Evolutionary conservation across 1,140 invertebrate species (phyloP), one percentile per base, ranked within the genome.

Genomic region (Brachionus rotundiformis): DNA sequence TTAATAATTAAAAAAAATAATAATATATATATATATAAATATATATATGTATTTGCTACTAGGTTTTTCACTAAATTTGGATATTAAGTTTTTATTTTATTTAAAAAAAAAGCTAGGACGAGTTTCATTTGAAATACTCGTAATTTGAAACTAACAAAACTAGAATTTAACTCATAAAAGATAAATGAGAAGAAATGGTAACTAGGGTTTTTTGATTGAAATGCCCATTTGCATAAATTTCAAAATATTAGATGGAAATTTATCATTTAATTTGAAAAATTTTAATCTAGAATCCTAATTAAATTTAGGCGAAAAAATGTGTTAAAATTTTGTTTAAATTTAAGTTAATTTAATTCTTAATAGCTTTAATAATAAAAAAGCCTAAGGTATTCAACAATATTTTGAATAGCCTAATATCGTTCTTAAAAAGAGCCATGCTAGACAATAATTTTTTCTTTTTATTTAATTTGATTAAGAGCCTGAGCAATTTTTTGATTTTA

Each of bases 381-480:
- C 47, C 47, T 54, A 54, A 16, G 47, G 47, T 19, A 54, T 54
- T 54, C 47, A 54, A 54, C 47, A 54, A 19, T 8, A 3, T 16
- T 54, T 54, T 54, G 47, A 54, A 54, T 54, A 54, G 23, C 47
- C 47, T 54, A 54, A 54, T 54, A 16, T 54, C n/a, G 47, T 54
- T 54, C 47, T 54, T 19, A 54, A 54, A 54, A 54, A 54, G 19
- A 54, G 47, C 47, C 47, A 54, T 19, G 47, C 47, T 19, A 54
- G 47, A 54, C 47, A 54, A 25, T 16, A 49, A 49, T 19, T 54
- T 54, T 16, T n/a, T n/a, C 19, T 54, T 16, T 54, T n/a, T n/a
- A n/a, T n/a, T n/a, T n/a, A n/a, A n/a, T 54, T 54, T 54, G 47
- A 54, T 54, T 54, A 19, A 54, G n/a, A 54, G 47, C 47, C 47